A percentile compares a stretch with the other conserved stretches of the same genome.
Conservation (phyloP, 2,797 vertebrate genomes). For the Brotula barbata region DNA sequence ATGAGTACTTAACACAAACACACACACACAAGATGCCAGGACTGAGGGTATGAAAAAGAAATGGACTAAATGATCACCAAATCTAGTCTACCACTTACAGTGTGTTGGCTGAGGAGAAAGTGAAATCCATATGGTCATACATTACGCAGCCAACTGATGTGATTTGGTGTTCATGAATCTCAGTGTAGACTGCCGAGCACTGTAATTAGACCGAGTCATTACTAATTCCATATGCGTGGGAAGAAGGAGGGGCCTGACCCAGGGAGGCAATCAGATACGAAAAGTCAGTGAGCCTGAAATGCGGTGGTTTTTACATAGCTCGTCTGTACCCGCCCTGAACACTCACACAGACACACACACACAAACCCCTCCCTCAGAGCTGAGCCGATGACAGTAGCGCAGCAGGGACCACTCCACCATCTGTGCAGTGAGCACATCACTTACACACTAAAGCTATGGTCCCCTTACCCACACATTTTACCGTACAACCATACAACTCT, state of each 20-base stretch:
- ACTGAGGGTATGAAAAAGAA: constrained; percentile 12
- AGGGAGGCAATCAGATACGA: constrained; percentile 54
- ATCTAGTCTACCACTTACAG: constrained; percentile 30
- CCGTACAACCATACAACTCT: not conserved
- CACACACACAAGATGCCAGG: constrained; percentile 35
- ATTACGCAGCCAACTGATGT: constrained; percentile 8
- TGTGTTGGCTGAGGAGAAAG: constrained; percentile 13
- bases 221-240: constrained; percentile 42
- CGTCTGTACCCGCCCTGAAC: constrained; percentile 35
- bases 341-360: constrained; percentile 6
- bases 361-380: constrained; percentile 53
- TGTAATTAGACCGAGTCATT: constrained; percentile 47
- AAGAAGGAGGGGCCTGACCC: constrained; percentile 46
- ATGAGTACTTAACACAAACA: constrained; percentile 56
- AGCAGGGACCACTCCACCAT: constrained; percentile 79
- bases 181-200: constrained; percentile 31
- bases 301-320: constrained; percentile 60
- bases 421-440: constrained; percentile 79
- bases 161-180: constrained; percentile 4
- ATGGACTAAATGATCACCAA: constrained; percentile 29
- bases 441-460: constrained; percentile 53
- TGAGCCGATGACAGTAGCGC: constrained; percentile 74
- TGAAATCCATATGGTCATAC: constrained; percentile 20
- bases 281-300: constrained; percentile 66
- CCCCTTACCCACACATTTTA: constrained; percentile 27